Conservation (phyloP, 2,113 vertebrate species). For the Ptilonorhynchus violaceus region DNA sequence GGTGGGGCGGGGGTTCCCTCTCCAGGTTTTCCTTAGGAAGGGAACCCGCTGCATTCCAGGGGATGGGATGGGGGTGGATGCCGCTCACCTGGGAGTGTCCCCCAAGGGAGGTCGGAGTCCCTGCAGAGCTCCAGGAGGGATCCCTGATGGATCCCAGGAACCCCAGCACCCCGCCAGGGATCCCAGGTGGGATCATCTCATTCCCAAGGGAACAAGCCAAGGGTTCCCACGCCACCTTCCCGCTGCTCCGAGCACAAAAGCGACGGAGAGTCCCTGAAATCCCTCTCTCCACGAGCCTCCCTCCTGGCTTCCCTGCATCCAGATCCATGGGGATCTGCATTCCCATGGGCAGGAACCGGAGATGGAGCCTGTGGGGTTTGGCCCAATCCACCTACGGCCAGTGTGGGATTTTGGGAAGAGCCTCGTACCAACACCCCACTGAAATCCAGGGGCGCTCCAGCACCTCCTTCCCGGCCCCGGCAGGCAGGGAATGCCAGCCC, state of each 20-base stretch:
- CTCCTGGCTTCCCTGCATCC: background rate
- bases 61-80: background rate
- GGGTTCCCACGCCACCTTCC: constrained; percentile 37
- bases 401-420: background rate
- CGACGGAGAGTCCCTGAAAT: constrained; percentile 10
- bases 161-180: rapidly evolving
- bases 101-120: background rate
- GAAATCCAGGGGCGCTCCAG: background rate
- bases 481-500: background rate
- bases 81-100: background rate
- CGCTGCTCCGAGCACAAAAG: background rate
- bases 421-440: background rate
- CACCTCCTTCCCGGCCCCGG: background rate
- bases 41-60: rapidly evolving
- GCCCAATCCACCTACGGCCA: background rate
- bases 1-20: background rate
- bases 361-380: background rate
- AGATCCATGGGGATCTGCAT: background rate
- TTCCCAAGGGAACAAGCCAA: constrained; percentile 27
- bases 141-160: background rate
- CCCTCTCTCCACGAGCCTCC: background rate
- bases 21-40: background rate
- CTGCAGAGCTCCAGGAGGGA: background rate
- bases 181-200: background rate
- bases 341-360: background rate